phyloP scores from a whole-genome alignment of 2,888 invertebrate species.

The Thumatha senex region DNA sequence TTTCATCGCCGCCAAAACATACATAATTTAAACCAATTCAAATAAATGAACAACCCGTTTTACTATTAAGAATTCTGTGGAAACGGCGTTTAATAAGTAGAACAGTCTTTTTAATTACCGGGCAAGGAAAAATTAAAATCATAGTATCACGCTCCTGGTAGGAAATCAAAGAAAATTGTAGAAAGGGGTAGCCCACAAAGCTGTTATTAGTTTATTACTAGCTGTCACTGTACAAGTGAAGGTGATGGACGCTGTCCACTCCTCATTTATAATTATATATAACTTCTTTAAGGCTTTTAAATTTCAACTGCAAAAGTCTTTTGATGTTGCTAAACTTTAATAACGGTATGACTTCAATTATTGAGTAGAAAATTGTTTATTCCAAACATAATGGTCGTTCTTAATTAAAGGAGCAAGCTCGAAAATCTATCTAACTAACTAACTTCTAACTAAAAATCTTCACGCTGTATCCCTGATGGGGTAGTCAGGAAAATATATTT shows the following conservation, averaged over 20 bases:
- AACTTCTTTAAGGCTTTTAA: constrained; percentile 24
- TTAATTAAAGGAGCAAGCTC: no score
- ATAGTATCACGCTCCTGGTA: constrained; percentile 40
- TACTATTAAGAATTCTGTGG: constrained; percentile 16
- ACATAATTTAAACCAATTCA: no score
- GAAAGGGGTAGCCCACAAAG: constrained; percentile 61
- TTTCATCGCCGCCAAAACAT: no score
- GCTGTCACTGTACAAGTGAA: constrained; percentile 51
- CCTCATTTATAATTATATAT: constrained; percentile 50
- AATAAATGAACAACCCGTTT: no score
- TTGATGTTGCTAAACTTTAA: constrained; percentile 5
- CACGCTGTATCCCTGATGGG: no score
- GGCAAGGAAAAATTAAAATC: constrained; percentile 58
- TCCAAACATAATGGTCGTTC: no score
- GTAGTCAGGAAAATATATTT: no score
- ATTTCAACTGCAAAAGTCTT: constrained; percentile 7
- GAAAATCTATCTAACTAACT: no score
- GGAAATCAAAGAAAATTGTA: constrained; percentile 77
- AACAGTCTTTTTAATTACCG: constrained; percentile 60
- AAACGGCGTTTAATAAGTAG: constrained; percentile 45
- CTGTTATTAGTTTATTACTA: constrained; percentile 75
- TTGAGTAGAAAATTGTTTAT: not conserved
- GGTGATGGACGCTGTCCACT: constrained; percentile 63
- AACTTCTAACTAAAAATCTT: no score
- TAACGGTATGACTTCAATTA: not conserved